Percentiles rank a stretch among this genome's conserved stretches.
These are phyloP conservation scores for Pyrocoelia pectoralis DNA, from an alignment of 2,888 invertebrate species.

Conservation along the genomic window DNA sequence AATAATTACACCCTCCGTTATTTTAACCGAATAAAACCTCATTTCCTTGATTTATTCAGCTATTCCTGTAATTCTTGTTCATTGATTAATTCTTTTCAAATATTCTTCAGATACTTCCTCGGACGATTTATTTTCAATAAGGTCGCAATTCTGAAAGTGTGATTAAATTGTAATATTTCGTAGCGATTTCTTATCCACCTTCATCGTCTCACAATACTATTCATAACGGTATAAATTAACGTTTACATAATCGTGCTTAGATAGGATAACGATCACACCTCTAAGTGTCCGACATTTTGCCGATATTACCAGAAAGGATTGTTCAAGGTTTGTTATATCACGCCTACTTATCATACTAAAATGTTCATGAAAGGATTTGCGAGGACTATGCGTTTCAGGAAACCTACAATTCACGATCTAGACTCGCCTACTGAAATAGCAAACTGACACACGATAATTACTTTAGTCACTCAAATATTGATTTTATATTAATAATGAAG, in stretches of 20 bases:
- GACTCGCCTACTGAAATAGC: background rate
- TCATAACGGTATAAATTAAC: too few species aligned
- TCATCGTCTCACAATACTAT: too few species aligned
- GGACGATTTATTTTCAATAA: conserved; percentile 10
- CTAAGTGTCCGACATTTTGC: background rate
- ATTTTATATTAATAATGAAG: background rate
- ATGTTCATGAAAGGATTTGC: background rate
- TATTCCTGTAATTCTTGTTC: conserved; percentile 19
- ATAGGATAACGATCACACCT: background rate
- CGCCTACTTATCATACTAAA: background rate
- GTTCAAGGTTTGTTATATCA: background rate
- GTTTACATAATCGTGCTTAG: too few species aligned
- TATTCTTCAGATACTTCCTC: conserved; percentile 11
- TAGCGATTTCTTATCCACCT: background rate
- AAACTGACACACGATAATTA: background rate
- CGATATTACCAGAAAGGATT: background rate
- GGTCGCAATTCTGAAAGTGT: background rate
- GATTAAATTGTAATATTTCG: too few species aligned
- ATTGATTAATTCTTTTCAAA: conserved; percentile 22
- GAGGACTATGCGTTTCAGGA: background rate
- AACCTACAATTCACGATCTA: background rate
- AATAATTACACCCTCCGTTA: conserved; percentile 26
- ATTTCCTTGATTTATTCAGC: conserved; percentile 15
- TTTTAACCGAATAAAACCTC: conserved; percentile 26
- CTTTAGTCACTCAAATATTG: background rate